phyloP scores from a whole-genome alignment of 2,888 invertebrate genomes.

The Branchipolynoe longqiensis region DNA sequence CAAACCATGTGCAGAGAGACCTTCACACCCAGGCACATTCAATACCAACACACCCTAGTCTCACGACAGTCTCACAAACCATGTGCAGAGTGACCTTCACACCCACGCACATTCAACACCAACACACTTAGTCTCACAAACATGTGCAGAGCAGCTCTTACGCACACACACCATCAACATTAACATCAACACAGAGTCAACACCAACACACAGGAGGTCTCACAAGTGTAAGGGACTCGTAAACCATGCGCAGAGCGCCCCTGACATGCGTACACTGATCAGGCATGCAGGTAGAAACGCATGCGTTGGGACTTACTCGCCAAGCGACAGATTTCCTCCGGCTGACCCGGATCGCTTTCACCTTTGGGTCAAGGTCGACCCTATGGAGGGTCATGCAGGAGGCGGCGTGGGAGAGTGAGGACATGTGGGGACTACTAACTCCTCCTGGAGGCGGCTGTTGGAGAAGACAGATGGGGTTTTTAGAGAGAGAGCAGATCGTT shows the following conservation, averaged over 20 bases:
- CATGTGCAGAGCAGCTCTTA: not conserved
- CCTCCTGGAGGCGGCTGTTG: not conserved
- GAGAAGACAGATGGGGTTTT: too few relatives aligned
- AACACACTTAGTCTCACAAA: too few relatives aligned
- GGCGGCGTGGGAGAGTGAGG: conserved; percentile 38
- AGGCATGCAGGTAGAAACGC: not conserved
- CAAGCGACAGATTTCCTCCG: conserved; percentile 37
- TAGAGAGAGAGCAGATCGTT: not conserved
- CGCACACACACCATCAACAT: not conserved
- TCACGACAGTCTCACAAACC: too few relatives aligned
- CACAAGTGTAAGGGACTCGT: too few relatives aligned
- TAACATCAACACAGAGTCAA: not conserved
- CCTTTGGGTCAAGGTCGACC: not conserved
- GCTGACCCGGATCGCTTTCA: not conserved
- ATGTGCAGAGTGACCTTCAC: too few relatives aligned
- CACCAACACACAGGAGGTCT: too few relatives aligned
- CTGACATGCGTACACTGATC: too few relatives aligned
- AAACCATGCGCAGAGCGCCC: too few relatives aligned
- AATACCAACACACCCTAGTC: too few relatives aligned
- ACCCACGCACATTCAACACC: too few relatives aligned
- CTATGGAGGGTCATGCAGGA: conserved; percentile 43
- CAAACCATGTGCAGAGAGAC: too few relatives aligned
- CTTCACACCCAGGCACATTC: too few relatives aligned
- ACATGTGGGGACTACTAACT: conserved; percentile 28
- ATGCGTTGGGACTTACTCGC: conserved; percentile 42